Base-by-base conservation (phyloP, 2,113 vertebrate species). In the Nothobranchius furzeri region DNA sequence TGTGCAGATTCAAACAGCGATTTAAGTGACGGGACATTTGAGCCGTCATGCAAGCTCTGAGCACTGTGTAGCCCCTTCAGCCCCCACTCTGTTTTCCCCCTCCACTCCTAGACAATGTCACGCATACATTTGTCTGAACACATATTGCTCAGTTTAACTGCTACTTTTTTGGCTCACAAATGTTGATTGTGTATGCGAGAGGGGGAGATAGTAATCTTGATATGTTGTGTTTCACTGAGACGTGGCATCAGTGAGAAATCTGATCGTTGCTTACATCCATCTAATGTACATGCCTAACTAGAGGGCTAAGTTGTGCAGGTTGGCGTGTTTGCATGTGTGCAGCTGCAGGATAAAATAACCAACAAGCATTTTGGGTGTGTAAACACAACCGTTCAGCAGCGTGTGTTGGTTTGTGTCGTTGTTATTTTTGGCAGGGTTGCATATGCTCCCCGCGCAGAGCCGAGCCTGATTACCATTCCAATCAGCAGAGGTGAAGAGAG, bases 401-500 rank as follows among this genome's bases (percentile, higher is more conserved):
- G 92, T 93, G 93, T 95, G 87, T 94, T 94, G 89, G 85, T 94
- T 95, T 93, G 82, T 89, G 92, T 93, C 91, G 91, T 95, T 95
- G 96, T 95, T 94, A 93, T 96, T 95, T 96, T 95, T 96, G 96
- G 94, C 95, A 96, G 95, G 90, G 92, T 92, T 96, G 95, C 95
- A 96, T 96, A 95, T 96, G 94, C 94, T 95, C 93, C 91, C 90
- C 80, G 92, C 82, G 93, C 93, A 85, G 88, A 94, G 93, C 93
- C 85, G 85, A 78, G 94, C 75, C 93, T 94, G 93, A 96, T 98
- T 97, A 96, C 94, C 95, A 96, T 95, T 95, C 95, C 94, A 94
- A 96, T 96, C 94, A 96, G 94, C 92, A 91, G 94, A 96, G 89
- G 88, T 85, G 76, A 93, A 93, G 93, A 93, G 93, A 96, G 96